Evolutionary conservation across 2,797 vertebrate genomes (phyloP), one percentile per base, ranked within the genome.

Genomic region (Darevskia nairensis): DNA sequence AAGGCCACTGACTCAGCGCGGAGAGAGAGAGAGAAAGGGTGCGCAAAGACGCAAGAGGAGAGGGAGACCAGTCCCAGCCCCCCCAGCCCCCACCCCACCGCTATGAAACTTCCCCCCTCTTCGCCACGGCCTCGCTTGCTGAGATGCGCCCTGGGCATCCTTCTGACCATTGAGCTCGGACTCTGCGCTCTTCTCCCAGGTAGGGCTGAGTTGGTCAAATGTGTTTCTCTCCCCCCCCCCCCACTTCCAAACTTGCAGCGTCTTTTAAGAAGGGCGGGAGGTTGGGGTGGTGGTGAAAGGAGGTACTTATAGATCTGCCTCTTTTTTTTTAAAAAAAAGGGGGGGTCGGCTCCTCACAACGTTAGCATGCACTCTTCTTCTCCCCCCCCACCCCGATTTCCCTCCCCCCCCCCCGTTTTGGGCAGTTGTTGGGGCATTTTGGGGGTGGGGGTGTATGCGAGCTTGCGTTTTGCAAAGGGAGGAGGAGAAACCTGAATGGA

Each of bases 401-500:
- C 50, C 6, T 74, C 11, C 27, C 29, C 8, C 29, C 8, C 39
- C 55, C 25, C 32, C 17, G 8, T 77, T 46, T 78, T 77, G 61
- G 77, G n/a, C 21, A 39, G 17, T 59, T 50, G 68, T 17, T 27
- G 21, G 44, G 80, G 55, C 44, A 35, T 17, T 41, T 25, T 23
- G n/a, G 71, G 64, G 75, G 35, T 35, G 69, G n/a, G n/a, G 3
- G n/a, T n/a, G 69, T 25, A 69, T 1, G n/a, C 5, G 32, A 17
- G 6, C 21, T 64, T 44, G 27, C 7, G 64, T 71, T 61, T 66
- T 64, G 79, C 59, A 55, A 89, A 85, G 74, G 25, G 29, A 75
- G 17, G 61, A 83, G 72, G 85, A 46, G 86, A 64, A 32, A 8
- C 69, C 71, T 87, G 82, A 84, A 84, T 74, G 86, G 68, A 87